Base-by-base conservation (phyloP, 2,797 vertebrate species). In the Cheracebus regulus region DNA sequence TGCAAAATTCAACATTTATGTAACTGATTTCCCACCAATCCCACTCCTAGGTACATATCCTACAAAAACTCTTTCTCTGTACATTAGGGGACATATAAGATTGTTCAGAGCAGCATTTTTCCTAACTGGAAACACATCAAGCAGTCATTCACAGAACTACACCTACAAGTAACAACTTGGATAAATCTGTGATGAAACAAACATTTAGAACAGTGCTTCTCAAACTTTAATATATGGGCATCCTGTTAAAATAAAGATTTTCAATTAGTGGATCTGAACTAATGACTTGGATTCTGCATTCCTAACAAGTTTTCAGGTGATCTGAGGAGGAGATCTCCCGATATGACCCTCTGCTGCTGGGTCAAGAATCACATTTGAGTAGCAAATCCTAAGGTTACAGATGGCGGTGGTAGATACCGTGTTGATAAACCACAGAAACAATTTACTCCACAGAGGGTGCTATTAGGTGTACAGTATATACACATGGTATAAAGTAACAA, bases 1-100 rank as follows among this genome's bases (percentile, higher is more conserved):
- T 94, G 15, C 72, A 82, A 88, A 81, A 72, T 61, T 78, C n/a
- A 94, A 92, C 26, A 8, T 95, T 94, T 90, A 48, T 58, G 17
- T 85, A 36, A 58, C 57, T 92, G 93, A n/a, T 85, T 73, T 82
- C 24, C 52, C 24, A 89, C 33, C 26, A 73, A 17, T 79, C 26
- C 52, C 26, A 14, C 64, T 52, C 52, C 3, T 50, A 36, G 22
- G 11, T 78, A 28, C 57, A 17, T 88, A 36, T 57, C 20, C 22
- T 36, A 67, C 28, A 75, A 88, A 93, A 91, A 67, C 24, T 50
- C 28, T 57, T 85, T 24, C 22, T 7, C 8, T 88, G 2, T 48
- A 20, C 19, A 15, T 3, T 82, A 82, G 52, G 52, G 93, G 28
- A 83, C 10, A n/a, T 52, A 33, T 11, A 67, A 78, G 46, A 44